Percentiles rank a stretch among this genome's conserved stretches.
phyloP scores from a whole-genome alignment of 2,888 invertebrate species.

The Myopa tessellatipennis region DNA sequence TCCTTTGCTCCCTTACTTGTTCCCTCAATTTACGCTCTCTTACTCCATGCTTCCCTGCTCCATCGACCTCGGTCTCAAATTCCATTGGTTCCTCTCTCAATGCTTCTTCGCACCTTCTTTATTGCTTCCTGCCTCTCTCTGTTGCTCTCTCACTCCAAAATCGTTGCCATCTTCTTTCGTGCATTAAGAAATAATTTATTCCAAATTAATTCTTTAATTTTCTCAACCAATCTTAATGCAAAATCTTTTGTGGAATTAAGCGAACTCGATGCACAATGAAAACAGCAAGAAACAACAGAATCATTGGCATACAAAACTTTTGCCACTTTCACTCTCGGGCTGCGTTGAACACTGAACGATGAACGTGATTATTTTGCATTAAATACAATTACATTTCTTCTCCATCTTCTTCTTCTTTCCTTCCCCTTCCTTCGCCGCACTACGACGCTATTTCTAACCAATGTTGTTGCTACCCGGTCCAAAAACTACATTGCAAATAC shows the following conservation, averaged over 20 bases:
- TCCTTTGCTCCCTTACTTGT: no score
- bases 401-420: background rate
- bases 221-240: background rate
- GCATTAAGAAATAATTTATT: background rate
- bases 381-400: background rate
- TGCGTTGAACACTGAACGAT: conserved; percentile 1
- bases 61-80: no score
- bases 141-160: background rate
- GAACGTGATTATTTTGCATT: conserved; percentile 26
- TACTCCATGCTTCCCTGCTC: no score
- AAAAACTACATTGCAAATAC: conserved; percentile 37
- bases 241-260: conserved; percentile 23
- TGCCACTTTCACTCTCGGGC: background rate
- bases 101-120: background rate
- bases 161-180: background rate
- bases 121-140: background rate
- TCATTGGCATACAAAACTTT: background rate
- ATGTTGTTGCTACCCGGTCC: background rate
- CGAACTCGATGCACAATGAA: background rate
- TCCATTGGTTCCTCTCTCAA: no score
- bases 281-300: background rate
- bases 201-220: background rate
- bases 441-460: background rate
- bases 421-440: background rate
- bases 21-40: no score